phyloP scores from a whole-genome alignment of 2,113 vertebrate species.

The Corynorhinus townsendii region DNA sequence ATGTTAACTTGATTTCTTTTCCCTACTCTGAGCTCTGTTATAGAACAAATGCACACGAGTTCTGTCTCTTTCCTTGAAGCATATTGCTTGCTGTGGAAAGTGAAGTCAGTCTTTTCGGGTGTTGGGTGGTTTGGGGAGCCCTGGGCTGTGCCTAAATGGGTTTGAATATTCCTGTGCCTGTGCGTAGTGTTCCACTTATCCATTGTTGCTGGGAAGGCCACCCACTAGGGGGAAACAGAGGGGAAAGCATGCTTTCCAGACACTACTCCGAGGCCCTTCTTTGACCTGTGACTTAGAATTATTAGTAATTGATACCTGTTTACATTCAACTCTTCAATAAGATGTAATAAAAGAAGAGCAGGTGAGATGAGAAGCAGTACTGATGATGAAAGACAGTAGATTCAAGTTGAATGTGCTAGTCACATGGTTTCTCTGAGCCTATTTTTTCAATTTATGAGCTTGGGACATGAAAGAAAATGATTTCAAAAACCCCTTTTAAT shows the following conservation, averaged over 20 bases:
- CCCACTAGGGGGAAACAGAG: neutral
- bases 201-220: neutral
- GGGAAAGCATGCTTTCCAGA: neutral
- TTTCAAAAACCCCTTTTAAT: neutral
- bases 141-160: neutral
- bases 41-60: neutral
- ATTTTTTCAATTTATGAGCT: neutral
- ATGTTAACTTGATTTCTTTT: neutral
- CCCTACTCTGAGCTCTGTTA: neutral
- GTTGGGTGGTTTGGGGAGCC: neutral
- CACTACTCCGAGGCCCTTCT: neutral
- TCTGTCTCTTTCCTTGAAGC: neutral
- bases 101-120: neutral
- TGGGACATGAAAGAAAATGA: neutral
- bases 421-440: neutral
- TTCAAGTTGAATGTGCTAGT: neutral
- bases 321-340: neutral
- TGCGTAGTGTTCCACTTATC: neutral
- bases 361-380: neutral
- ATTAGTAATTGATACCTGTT: neutral
- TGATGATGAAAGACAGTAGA: neutral
- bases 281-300: neutral
- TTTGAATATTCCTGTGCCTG: neutral
- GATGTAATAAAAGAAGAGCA: neutral
- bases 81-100: neutral